Evolutionary conservation across 2,113 vertebrate species (phyloP), one percentile per base, ranked within the genome.

Genomic region (Strix uralensis): DNA sequence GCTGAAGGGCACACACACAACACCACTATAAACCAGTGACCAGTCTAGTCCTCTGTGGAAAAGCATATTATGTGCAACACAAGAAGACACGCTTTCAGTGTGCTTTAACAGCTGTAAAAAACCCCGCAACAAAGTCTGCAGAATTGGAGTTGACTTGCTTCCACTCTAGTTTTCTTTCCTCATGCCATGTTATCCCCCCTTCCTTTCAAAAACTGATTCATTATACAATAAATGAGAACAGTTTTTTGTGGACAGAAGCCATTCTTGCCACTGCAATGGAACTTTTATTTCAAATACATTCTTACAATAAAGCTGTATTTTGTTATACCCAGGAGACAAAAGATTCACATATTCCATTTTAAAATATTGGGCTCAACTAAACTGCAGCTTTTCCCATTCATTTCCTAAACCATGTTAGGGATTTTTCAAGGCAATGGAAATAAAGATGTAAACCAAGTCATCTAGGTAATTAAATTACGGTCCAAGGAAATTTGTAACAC

Each of bases 221-320:
- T 62, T 55, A 78, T 27, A 81, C 44, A 85, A 15, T 61, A 88
- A 93, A 77, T 6, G 6, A 89, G 47, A 62, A 40, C 61, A 40
- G 3, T 17, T 81, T 83, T 61, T 66, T 93, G 62, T 84, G 46
- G 59, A 89, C 58, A 91, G 70, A 85, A 82, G 59, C 20, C 71
- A 38, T 46, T 88, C 58, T 91, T 92, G 71, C 89, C 87, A 73
- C 46, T 94, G 74, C 62, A 94, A 81, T 36, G 67, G 71, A 92
- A 94, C 38, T 96, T 95, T 96, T 96, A 97, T 97, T 97, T 93
- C 84, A 87, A 95, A 96, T 66, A 63, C 49, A 72, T 94, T 87
- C 65, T 95, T 94, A 86, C n/a, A 92, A 80, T 79, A 96, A 88
- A 94, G 78, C 71, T 90, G 61, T 55, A 40, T 61, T 89, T 87